Conservation (phyloP, 1,140 invertebrate genomes). For the Micrasema minimum region DNA sequence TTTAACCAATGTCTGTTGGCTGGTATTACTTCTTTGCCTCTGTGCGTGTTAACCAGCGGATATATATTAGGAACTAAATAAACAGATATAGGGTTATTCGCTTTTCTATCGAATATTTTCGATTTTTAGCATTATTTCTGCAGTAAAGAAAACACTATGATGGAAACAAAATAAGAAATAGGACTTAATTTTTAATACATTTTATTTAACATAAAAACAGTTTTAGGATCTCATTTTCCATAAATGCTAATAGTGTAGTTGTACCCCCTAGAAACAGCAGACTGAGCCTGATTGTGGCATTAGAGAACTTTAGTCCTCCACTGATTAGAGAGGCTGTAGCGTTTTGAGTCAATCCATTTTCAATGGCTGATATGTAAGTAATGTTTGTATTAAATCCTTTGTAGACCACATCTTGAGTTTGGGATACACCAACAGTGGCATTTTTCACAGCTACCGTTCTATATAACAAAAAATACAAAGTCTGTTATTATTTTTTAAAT, state of each 20-base stretch:
- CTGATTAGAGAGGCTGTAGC: conserved; percentile 37
- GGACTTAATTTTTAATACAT: no score
- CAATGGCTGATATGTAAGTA: conserved; percentile 42
- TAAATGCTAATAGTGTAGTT: conserved; percentile 45
- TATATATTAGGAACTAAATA: no score
- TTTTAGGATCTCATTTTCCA: conserved; percentile 12
- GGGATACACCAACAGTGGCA: not conserved
- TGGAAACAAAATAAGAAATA: no score
- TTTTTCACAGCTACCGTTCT: conserved; percentile 3
- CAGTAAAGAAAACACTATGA: no score
- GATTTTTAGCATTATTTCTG: no score
- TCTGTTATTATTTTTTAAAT: not conserved
- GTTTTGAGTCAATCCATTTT: conserved; percentile 42
- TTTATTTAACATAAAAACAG: no score
- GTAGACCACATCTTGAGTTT: conserved; percentile 45
- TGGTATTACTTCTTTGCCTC: no score
- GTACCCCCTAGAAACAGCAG: conserved; percentile 45
- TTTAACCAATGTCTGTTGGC: no score
- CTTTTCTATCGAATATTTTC: no score
- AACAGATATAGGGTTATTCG: no score
- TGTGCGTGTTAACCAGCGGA: no score
- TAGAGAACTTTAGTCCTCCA: conserved; percentile 24
- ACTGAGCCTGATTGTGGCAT: conserved; percentile 44
- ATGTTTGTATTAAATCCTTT: conserved; percentile 44
- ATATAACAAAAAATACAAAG: conserved; percentile 4